A percentile compares a stretch with the other conserved stretches of the same genome.
These are phyloP conservation scores for Pteromalus puparum DNA, from an alignment of 1,140 invertebrate genomes.

Conservation along the genomic window DNA sequence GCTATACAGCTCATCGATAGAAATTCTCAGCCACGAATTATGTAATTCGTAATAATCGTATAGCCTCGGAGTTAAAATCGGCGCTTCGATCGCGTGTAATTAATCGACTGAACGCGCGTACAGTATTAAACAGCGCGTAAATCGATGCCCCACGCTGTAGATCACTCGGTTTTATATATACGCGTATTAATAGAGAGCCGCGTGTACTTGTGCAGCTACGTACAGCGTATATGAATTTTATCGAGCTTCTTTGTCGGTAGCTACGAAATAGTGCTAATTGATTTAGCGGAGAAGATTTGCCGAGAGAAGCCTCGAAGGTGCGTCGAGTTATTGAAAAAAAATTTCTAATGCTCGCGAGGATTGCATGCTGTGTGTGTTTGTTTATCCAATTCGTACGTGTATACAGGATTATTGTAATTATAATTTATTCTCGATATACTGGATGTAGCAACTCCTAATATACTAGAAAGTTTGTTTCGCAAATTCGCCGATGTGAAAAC, in stretches of 20 bases:
- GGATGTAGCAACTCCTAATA: too few species aligned
- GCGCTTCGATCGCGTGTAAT: too few species aligned
- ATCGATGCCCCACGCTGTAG: not conserved
- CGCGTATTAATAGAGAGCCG: not conserved
- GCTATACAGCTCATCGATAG: too few species aligned
- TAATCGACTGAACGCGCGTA: not conserved
- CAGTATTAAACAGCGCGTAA: not conserved
- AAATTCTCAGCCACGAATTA: too few species aligned
- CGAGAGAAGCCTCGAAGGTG: not conserved
- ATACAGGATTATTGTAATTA: too few species aligned
- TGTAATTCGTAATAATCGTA: too few species aligned
- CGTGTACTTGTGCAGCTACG: not conserved
- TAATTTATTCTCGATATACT: too few species aligned
- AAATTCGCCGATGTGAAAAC: too few species aligned
- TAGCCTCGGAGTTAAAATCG: too few species aligned
- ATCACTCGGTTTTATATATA: not conserved
- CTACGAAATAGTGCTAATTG: slow-evolving; percentile 5
- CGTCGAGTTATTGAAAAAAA: not conserved
- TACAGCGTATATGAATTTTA: slow-evolving; percentile 4
- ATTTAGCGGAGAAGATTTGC: not conserved
- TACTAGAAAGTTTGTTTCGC: too few species aligned
- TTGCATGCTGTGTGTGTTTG: too few species aligned
- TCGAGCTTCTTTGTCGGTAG: slow-evolving; percentile 5
- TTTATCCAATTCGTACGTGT: not conserved
- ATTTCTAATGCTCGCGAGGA: not conserved